phyloP scores from a whole-genome alignment of 1,140 invertebrate genomes.

The Euura lappo region DNA sequence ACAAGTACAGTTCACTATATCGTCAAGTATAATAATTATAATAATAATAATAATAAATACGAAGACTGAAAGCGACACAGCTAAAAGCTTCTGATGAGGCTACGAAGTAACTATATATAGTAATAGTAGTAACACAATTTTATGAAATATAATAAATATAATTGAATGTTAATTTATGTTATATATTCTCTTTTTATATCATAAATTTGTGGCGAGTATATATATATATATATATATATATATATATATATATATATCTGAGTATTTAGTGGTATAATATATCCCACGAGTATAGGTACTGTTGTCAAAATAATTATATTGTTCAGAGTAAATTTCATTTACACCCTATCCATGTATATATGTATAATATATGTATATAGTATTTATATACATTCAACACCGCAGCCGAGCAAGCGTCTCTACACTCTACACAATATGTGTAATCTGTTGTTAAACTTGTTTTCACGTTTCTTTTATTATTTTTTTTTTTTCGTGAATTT shows the following conservation, averaged over 20 bases:
- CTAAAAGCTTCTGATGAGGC: constrained; percentile 50
- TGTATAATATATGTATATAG: background rate
- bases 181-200: background rate
- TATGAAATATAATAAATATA: background rate
- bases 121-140: background rate
- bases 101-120: constrained; percentile 25
- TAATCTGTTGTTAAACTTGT: background rate
- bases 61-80: constrained; percentile 55
- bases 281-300: too few species aligned
- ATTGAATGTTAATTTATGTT: background rate
- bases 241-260: background rate
- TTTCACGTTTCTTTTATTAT: background rate
- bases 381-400: background rate
- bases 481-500: background rate
- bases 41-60: background rate
- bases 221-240: too few species aligned
- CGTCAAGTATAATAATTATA: background rate
- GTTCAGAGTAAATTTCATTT: background rate
- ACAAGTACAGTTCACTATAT: constrained; percentile 41
- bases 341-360: background rate
- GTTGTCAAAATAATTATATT: too few species aligned
- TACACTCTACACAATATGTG: constrained; percentile 5
- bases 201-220: background rate
- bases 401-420: background rate
- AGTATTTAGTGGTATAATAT: too few species aligned